phyloP scores from a whole-genome alignment of 2,888 invertebrate species.

The Perizoma flavofasciatum region DNA sequence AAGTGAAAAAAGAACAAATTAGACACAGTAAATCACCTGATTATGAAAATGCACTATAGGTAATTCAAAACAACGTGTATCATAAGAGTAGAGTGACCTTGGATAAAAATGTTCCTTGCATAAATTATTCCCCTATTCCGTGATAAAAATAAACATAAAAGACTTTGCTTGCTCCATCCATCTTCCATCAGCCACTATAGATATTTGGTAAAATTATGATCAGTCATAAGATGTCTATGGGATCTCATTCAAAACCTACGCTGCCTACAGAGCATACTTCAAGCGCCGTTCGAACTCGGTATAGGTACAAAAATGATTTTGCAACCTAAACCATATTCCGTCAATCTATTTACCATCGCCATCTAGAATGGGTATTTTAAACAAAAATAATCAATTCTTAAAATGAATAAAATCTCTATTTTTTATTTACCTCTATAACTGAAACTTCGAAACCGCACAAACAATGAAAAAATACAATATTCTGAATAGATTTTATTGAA shows the following conservation, averaged over 20 bases:
- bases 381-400: no score
- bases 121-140: no score
- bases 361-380: no score
- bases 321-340: no score
- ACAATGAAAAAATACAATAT: constrained; percentile 44
- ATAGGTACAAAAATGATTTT: not conserved
- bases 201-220: not conserved
- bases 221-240: no score
- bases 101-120: no score
- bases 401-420: not conserved
- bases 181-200: not conserved
- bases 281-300: not conserved
- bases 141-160: not conserved
- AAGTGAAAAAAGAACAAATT: constrained; percentile 43
- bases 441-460: constrained; percentile 23
- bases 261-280: not conserved
- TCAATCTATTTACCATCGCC: no score
- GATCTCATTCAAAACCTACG: no score
- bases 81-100: no score
- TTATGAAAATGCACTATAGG: not conserved
- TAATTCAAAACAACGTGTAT: no score
- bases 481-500: constrained; percentile 47
- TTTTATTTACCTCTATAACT: not conserved
- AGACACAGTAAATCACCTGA: constrained; percentile 22
- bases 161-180: not conserved